phyloP scores from a whole-genome alignment of 2,113 vertebrate genomes.

The Chaenogobius annularis region DNA sequence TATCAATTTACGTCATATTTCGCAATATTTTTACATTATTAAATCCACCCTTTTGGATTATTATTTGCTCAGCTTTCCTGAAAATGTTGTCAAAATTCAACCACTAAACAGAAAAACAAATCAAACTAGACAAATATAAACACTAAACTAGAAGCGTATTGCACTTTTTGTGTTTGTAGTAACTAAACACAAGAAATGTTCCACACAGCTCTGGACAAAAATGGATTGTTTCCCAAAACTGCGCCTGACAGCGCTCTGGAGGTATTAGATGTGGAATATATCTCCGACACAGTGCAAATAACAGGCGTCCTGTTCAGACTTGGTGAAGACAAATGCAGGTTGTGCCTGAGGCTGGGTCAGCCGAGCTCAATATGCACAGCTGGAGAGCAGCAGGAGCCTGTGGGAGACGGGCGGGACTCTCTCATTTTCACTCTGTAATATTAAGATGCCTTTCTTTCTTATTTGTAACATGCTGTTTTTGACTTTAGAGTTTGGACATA shows the following conservation, averaged over 20 bases:
- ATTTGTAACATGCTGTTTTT: not conserved
- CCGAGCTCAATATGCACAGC: conserved; percentile 40
- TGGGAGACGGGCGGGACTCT: conserved; percentile 19
- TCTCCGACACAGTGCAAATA: conserved; percentile 53
- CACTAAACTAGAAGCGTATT: not conserved
- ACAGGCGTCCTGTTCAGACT: conserved; percentile 50
- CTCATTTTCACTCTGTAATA: not conserved
- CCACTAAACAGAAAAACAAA: no score
- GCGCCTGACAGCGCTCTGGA: conserved; percentile 6
- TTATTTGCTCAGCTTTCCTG: no score
- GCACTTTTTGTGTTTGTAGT: not conserved
- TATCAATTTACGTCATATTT: no score
- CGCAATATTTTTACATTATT: no score
- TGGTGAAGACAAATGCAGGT: conserved; percentile 49
- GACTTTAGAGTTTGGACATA: conserved; percentile 28
- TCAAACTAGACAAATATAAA: not conserved
- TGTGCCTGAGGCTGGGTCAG: conserved; percentile 43
- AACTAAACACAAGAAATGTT: not conserved
- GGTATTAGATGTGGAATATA: conserved; percentile 41
- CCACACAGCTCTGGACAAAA: not conserved
- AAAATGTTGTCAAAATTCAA: no score
- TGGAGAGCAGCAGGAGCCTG: conserved; percentile 31
- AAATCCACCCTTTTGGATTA: no score
- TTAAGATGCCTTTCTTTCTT: not conserved
- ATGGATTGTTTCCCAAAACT: not conserved